Conservation (phyloP, 2,113 vertebrate species). For the Cheirogaleus medius region DNA sequence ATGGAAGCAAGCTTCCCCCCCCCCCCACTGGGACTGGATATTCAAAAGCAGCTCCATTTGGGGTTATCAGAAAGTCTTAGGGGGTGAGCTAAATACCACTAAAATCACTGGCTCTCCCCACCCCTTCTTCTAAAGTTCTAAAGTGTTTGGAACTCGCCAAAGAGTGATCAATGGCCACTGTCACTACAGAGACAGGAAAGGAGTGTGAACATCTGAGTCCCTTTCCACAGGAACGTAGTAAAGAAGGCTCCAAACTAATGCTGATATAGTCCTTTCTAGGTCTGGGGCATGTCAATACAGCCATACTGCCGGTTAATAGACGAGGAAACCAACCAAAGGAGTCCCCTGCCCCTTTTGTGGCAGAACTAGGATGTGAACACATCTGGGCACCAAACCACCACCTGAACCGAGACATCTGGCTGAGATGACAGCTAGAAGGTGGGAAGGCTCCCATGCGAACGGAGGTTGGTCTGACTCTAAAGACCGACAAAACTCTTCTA, state of each 20-base stretch:
- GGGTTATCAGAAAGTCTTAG: neutral
- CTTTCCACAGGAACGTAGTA: neutral
- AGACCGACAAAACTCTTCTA: neutral
- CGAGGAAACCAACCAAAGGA: neutral
- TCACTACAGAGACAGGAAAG: neutral
- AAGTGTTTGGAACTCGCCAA: neutral
- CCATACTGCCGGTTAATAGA: neutral
- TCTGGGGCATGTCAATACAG: neutral
- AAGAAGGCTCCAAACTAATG: neutral
- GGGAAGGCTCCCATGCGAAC: neutral
- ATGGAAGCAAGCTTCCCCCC: slow-evolving; percentile 44
- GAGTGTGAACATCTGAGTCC: no score
- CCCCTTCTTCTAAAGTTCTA: neutral
- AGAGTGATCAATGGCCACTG: neutral
- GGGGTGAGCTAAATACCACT: neutral
- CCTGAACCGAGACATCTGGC: accelerated
- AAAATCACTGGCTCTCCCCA: neutral
- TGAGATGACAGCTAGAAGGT: neutral
- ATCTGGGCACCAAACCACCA: neutral
- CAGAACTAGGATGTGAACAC: neutral
- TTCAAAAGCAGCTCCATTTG: slow-evolving; percentile 40
- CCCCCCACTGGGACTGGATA: neutral
- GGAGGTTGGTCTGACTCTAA: neutral
- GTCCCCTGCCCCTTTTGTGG: neutral
- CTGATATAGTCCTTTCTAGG: neutral